Percentiles rank a stretch among this genome's conserved stretches.
Conservation (phyloP, 2,113 vertebrate genomes). For the Henicopernis longicauda region DNA sequence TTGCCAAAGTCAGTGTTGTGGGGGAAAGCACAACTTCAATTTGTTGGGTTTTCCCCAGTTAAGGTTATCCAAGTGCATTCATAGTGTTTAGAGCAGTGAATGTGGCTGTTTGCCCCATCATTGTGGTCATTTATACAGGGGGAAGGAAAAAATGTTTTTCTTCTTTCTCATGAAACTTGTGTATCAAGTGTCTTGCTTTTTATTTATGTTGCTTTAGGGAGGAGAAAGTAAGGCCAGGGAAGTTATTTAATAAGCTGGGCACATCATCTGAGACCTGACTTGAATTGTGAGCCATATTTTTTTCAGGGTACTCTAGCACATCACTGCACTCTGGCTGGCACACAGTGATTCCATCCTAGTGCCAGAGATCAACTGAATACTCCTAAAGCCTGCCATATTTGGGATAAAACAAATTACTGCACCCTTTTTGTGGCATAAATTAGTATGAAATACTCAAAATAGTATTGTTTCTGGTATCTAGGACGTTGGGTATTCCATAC, state of each 20-base stretch:
- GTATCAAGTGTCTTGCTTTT: neutral
- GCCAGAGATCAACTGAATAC: neutral
- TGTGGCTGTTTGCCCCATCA: neutral
- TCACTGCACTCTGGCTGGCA: neutral
- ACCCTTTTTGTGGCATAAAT: neutral
- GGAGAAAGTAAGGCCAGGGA: neutral
- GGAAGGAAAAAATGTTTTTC: neutral
- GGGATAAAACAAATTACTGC: neutral
- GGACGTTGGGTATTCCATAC: neutral
- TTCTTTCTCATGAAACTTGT: neutral
- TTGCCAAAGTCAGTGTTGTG: neutral
- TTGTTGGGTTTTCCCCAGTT: neutral
- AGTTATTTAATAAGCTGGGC: neutral
- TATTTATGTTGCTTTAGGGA: neutral
- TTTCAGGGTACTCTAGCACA: neutral
- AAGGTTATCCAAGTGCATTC: neutral
- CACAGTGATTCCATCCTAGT: neutral
- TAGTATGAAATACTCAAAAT: neutral
- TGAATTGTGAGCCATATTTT: neutral
- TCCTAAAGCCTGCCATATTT: neutral
- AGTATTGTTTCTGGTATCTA: neutral
- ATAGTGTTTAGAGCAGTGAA: neutral
- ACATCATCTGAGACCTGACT: neutral
- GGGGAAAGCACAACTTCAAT: neutral
- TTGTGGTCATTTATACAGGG: neutral